Conservation (phyloP, 1,140 invertebrate genomes). For the Papilio polytes region DNA sequence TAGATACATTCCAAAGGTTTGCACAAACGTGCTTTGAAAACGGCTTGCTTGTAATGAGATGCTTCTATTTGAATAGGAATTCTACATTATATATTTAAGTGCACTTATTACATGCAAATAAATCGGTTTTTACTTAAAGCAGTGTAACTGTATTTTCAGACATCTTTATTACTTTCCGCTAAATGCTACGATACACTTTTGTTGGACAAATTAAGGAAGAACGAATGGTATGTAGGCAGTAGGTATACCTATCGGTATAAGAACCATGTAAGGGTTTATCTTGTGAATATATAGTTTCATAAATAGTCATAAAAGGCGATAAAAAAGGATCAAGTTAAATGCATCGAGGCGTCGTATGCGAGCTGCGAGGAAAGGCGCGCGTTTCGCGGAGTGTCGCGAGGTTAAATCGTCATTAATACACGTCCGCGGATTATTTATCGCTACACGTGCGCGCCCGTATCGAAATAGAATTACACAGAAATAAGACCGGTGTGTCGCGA, state of each 20-base stretch:
- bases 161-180: neutral
- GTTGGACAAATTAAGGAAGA: neutral
- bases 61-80: no score
- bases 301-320: conserved; percentile 27
- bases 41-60: no score
- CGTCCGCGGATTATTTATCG: conserved; percentile 50
- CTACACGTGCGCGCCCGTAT: conserved; percentile 42
- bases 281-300: conserved; percentile 1
- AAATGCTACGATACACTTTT: neutral
- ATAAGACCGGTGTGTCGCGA: conserved; percentile 34
- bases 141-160: neutral
- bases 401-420: conserved; percentile 49
- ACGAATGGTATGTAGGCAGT: neutral
- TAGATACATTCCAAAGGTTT: neutral
- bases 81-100: neutral
- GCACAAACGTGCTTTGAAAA: neutral
- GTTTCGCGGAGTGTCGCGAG: conserved; percentile 42
- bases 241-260: neutral
- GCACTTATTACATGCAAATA: neutral
- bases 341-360: conserved; percentile 27
- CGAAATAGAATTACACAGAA: conserved; percentile 36
- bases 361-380: conserved; percentile 36
- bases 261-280: conserved; percentile 1
- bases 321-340: conserved; percentile 27
- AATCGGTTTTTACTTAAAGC: no score